phyloP scores from a whole-genome alignment of 1,140 invertebrate genomes.

The Physella acuta region DNA sequence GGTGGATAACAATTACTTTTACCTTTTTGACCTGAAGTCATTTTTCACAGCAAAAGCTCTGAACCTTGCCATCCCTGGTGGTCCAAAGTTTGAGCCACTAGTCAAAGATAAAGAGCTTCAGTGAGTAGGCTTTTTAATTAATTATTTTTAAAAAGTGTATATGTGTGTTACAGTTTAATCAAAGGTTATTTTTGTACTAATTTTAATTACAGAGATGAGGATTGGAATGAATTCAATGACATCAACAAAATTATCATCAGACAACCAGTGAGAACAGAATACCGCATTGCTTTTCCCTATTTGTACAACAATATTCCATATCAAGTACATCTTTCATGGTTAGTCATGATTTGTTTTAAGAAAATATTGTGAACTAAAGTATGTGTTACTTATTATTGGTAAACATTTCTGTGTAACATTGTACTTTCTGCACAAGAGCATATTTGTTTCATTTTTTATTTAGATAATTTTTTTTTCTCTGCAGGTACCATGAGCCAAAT shows the following conservation, averaged over 20 bases:
- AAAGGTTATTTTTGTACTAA: background rate
- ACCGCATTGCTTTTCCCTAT: conserved; percentile 98
- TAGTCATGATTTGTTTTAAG: background rate
- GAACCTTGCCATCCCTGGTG: conserved; percentile 99
- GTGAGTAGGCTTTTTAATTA: conserved; percentile 11
- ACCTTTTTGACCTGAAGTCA: conserved; percentile 97
- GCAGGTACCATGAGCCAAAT: conserved; percentile 97
- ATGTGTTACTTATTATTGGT: no score
- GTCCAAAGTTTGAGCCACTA: conserved; percentile 98
- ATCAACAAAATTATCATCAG: conserved; percentile 99
- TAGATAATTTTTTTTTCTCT: conserved; percentile 51
- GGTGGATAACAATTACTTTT: conserved; percentile 98
- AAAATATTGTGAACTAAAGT: background rate
- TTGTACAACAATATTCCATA: conserved; percentile 98
- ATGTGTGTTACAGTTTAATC: background rate
- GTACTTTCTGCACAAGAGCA: background rate
- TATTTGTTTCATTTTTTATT: background rate
- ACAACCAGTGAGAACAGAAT: conserved; percentile 97
- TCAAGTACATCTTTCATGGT: conserved; percentile 60
- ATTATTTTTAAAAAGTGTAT: background rate
- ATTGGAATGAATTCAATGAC: conserved; percentile 99
- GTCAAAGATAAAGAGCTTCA: conserved; percentile 89
- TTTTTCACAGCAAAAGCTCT: conserved; percentile 99
- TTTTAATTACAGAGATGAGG: conserved; percentile 81
- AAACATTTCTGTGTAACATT: no score